Evolutionary conservation across 2,113 vertebrate species (phyloP), one percentile per base, ranked within the genome.

Genomic region (Patagioenas fasciata): DNA sequence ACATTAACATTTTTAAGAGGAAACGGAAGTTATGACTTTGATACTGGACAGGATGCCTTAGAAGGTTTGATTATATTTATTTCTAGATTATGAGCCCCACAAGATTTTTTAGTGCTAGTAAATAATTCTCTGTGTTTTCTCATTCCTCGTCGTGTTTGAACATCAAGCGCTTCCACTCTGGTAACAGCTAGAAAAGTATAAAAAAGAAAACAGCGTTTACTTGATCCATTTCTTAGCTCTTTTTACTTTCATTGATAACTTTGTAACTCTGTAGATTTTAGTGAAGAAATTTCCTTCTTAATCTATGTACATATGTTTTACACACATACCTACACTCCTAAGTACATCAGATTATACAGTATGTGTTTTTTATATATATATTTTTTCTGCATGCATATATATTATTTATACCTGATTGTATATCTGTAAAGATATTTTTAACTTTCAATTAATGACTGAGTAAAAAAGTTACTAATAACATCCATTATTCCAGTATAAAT

Each of bases 311-410:
- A 3, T 31, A 4, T 42, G 5, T 36, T 8, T 28, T 74, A 70
- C 5, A 18, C 7, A 40, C 1, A 18, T 34, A 18, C 0, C 28
- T 28, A 40, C 19, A 84, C 4, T 8, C 7, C 1, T 73, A 38
- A 31, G 10, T 19, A 38, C 2, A 4, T 29, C 17, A 67, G 7
- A 38, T 67, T 75, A 58, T 67, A 50, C 4, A 31, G 5, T 38
- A 32, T 15, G 4, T 25, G 5, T 17, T 17, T 47, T 47, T 10
- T 56, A 20, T 28, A 29, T 23, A 8, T 5, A 13, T 23, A 24
- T 26, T 48, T 42, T 2, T 67, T 74, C 15, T 71, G 6, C 2
- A 34, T 32, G 10, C 1, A 29, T 75, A 25, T 13, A 15, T 66
- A 29, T 13, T 31, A 42, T 53, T 88, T 54, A 26, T 21, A 77